Conservation (phyloP, 23 tunicate genomes). For the Trididemnum miniatum region DNA sequence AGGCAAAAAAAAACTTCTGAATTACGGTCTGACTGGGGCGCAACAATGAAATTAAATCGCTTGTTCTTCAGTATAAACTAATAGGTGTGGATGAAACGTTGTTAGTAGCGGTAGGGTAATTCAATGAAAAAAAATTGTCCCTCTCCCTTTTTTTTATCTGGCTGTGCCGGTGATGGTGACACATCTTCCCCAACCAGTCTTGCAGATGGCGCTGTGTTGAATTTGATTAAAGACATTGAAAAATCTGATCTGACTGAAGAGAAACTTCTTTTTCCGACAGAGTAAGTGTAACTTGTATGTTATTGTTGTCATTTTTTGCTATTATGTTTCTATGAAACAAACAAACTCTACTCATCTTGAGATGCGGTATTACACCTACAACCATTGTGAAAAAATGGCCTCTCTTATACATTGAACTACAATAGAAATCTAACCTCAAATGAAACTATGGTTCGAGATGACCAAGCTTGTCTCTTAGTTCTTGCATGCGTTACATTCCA, state of each 20-base stretch:
- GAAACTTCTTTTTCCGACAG: neutral
- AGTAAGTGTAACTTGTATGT: neutral
- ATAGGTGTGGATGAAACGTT: too few species aligned
- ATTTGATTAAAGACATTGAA: neutral
- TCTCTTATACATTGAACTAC: neutral
- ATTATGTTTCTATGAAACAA: neutral
- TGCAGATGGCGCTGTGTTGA: neutral
- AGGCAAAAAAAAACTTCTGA: too few species aligned
- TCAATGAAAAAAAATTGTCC: too few species aligned
- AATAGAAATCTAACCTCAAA: neutral
- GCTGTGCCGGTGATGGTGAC: neutral
- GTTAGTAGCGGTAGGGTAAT: too few species aligned
- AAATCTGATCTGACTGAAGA: neutral
- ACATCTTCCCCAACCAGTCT: neutral
- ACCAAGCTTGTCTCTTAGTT: constrained; percentile 10
- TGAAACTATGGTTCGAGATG: constrained; percentile 9
- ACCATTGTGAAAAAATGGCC: neutral
- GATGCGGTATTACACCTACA: constrained; percentile 2
- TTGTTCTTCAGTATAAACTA: too few species aligned
- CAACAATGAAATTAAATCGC: too few species aligned
- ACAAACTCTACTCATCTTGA: neutral
- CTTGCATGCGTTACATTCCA: constrained; percentile 8
- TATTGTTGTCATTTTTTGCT: neutral
- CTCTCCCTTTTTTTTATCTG: too few species aligned
- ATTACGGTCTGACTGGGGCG: too few species aligned